Evolutionary conservation across 1,140 invertebrate species (phyloP).

Genomic region (Drosophila mauritiana): DNA sequence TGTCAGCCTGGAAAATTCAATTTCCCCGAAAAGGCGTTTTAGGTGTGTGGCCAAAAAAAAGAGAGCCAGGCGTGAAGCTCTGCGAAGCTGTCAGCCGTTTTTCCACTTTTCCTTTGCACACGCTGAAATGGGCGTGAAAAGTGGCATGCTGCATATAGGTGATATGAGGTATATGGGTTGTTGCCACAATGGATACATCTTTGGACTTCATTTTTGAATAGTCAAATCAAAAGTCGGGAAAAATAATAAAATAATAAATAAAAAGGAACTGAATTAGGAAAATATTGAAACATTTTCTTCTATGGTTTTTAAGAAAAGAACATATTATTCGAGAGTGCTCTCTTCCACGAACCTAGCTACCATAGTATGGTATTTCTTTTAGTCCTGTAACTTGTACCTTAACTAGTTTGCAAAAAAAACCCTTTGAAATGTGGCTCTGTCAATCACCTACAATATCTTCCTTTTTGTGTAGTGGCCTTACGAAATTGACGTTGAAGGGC

Average conservation of each 20-base stretch:
- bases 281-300: no score
- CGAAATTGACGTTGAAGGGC: constrained; percentile 42
- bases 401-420: neutral
- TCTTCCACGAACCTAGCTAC: no score
- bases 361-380: no score
- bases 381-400: no score
- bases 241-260: neutral
- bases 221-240: no score
- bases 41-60: constrained; percentile 22
- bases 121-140: constrained; percentile 7
- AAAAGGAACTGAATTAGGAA: no score
- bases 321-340: no score
- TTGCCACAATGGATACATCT: neutral
- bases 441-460: constrained; percentile 51
- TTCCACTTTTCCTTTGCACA: neutral
- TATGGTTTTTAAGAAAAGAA: no score
- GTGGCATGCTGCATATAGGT: constrained; percentile 9
- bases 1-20: constrained; percentile 69
- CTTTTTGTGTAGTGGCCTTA: constrained; percentile 18
- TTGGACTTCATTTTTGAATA: neutral
- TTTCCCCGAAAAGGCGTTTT: constrained; percentile 31
- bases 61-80: constrained; percentile 24
- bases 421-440: neutral
- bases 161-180: neutral
- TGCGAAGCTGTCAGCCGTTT: constrained; percentile 17